Evolutionary conservation across 2,113 vertebrate species (phyloP).

Genomic region (Catharus fuscescens): DNA sequence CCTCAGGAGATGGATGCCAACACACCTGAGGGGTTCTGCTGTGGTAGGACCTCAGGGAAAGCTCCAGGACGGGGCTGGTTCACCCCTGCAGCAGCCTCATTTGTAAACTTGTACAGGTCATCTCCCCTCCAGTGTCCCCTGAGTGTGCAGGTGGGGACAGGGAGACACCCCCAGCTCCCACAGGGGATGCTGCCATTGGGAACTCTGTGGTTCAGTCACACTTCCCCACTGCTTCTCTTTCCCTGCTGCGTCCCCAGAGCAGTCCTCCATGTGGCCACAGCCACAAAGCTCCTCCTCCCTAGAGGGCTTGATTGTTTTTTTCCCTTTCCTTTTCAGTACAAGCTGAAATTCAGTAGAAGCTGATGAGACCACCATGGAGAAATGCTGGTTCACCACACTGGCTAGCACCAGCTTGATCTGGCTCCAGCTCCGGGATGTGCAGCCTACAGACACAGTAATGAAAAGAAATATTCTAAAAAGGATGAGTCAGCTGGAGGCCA

Average conservation of each 20-base stretch:
- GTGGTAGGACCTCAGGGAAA: background rate
- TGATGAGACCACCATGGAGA: background rate
- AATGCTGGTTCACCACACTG: background rate
- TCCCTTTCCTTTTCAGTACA: background rate
- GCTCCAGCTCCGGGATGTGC: background rate
- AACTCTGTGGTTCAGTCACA: background rate
- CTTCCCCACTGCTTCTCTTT: background rate
- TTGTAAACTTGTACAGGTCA: fast-evolving
- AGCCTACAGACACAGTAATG: constrained; percentile 36
- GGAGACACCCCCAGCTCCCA: fast-evolving
- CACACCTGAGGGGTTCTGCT: fast-evolving
- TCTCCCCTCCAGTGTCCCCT: background rate
- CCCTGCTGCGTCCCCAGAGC: fast-evolving
- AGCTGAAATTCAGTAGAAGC: background rate
- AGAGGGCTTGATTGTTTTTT: background rate
- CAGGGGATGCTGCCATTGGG: fast-evolving
- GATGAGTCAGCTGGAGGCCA: constrained; percentile 65
- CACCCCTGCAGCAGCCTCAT: background rate
- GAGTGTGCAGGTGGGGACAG: background rate
- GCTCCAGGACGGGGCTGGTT: background rate
- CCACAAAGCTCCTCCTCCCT: background rate
- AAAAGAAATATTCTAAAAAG: constrained; percentile 67
- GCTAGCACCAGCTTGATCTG: constrained; percentile 16
- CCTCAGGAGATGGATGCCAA: fast-evolving
- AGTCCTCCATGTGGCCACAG: background rate